A percentile compares a stretch with the other conserved stretches of the same genome.
Evolutionary conservation across 2,797 vertebrate species (phyloP).

Genomic region (Muscicapa comitata): DNA sequence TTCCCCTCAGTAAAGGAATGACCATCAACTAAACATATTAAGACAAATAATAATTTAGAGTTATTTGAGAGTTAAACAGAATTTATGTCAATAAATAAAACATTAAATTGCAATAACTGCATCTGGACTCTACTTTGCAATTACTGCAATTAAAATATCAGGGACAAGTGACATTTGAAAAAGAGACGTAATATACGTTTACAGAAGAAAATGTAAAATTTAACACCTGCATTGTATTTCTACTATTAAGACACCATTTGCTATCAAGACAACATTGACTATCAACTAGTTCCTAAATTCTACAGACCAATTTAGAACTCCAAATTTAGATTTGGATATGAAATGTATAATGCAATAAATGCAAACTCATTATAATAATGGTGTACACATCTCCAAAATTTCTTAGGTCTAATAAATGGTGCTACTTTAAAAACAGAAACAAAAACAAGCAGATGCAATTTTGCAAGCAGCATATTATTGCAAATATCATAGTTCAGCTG

Average conservation of each 20-base stretch:
- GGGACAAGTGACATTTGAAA: background rate
- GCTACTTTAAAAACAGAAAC: slow-evolving; percentile 40
- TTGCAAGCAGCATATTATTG: slow-evolving; percentile 54
- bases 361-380: background rate
- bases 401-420: slow-evolving; percentile 23
- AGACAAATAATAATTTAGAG: slow-evolving; percentile 15
- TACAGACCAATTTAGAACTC: background rate
- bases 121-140: background rate
- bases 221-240: background rate
- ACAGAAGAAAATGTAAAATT: background rate
- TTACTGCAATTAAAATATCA: background rate
- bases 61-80: background rate
- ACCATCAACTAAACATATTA: slow-evolving; percentile 13
- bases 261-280: background rate
- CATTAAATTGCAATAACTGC: background rate
- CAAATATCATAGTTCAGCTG: slow-evolving; percentile 55
- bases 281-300: background rate
- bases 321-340: background rate
- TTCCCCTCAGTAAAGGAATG: slow-evolving; percentile 22
- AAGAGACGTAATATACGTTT: background rate
- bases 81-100: background rate
- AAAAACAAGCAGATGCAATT: slow-evolving; percentile 63
- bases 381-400: background rate
- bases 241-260: background rate
- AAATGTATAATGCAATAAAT: background rate